These are phyloP conservation scores for Cherax quadricarinatus DNA, from an alignment of 1,140 invertebrate genomes.

Conservation along the genomic window DNA sequence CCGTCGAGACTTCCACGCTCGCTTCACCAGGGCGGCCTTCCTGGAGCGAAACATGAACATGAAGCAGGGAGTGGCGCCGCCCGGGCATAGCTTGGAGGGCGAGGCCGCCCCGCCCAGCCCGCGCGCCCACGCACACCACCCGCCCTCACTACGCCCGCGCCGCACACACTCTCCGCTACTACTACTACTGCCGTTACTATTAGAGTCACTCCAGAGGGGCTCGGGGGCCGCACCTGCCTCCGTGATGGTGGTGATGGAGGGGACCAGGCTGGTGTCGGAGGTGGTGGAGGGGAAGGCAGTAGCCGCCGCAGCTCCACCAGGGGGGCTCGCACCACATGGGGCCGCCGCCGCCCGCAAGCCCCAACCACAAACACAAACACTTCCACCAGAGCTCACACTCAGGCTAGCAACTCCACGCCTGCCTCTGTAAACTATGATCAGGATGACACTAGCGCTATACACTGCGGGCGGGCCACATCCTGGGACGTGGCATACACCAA, in stretches of 20 bases:
- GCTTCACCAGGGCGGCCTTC: slow-evolving; percentile 64
- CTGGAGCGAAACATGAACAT: slow-evolving; percentile 68
- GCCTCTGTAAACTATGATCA: background rate
- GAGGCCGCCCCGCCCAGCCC: slow-evolving; percentile 69
- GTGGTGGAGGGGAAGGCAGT: slow-evolving; percentile 55
- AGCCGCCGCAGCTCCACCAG: slow-evolving; percentile 69
- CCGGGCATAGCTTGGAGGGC: slow-evolving; percentile 68
- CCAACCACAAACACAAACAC: slow-evolving; percentile 48
- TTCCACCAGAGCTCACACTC: slow-evolving; percentile 9
- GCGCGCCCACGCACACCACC: slow-evolving; percentile 68
- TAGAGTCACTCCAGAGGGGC: slow-evolving; percentile 55
- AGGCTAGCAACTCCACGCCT: background rate
- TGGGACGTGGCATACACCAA: slow-evolving; percentile 38
- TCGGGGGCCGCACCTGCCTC: slow-evolving; percentile 49
- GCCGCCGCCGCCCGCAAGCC: slow-evolving; percentile 42
- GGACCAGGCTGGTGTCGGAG: slow-evolving; percentile 37
- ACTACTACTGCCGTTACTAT: slow-evolving; percentile 23
- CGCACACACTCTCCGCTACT: slow-evolving; percentile 42
- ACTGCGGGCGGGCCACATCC: slow-evolving; percentile 28
- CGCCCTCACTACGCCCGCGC: slow-evolving; percentile 53
- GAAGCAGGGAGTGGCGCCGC: slow-evolving; percentile 64
- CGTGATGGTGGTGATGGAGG: slow-evolving; percentile 59
- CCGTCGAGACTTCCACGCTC: slow-evolving; percentile 53
- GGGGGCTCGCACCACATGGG: slow-evolving; percentile 68
- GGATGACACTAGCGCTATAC: slow-evolving; percentile 35